Evolutionary conservation across 2,888 invertebrate species (phyloP).

Genomic region (Hylaea fasciaria): DNA sequence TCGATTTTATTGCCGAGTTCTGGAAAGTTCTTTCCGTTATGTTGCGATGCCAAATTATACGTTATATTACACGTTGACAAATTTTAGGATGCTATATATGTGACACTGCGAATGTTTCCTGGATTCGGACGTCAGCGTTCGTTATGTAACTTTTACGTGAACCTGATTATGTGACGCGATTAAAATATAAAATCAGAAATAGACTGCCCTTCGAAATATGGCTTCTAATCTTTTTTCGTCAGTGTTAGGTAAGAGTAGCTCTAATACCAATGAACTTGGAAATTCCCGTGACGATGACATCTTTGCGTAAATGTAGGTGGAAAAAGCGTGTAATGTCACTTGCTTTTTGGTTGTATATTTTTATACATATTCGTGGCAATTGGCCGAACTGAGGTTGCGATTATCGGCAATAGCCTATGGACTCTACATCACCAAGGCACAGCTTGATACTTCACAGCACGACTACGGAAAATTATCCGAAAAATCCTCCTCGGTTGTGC

Average conservation of each 20-base stretch:
- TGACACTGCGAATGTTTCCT: constrained; percentile 37
- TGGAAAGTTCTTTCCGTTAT: constrained; percentile 34
- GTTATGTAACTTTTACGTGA: constrained; percentile 24
- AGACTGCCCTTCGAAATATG: constrained; percentile 26
- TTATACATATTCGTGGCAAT: too few species aligned
- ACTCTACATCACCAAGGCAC: too few species aligned
- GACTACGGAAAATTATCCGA: too few species aligned
- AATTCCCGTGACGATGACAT: not conserved
- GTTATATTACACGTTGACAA: constrained; percentile 11
- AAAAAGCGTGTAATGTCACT: not conserved
- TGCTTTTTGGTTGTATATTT: not conserved
- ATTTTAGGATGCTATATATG: constrained; percentile 35
- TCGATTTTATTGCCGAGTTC: constrained; percentile 16
- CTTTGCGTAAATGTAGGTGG: not conserved
- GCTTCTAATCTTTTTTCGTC: constrained; percentile 1
- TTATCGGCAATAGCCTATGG: too few species aligned
- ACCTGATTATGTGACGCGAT: constrained; percentile 27
- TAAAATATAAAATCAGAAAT: constrained; percentile 27
- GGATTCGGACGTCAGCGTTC: constrained; percentile 33
- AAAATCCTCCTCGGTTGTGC: too few species aligned
- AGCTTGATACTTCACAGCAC: too few species aligned
- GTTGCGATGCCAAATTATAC: constrained; percentile 29
- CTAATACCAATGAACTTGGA: not conserved
- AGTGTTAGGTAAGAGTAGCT: constrained; percentile 1
- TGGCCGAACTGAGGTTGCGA: too few species aligned